Percentiles rank a stretch among this genome's conserved stretches.
Conservation (phyloP, 2,797 vertebrate species). For the Poecilia velifera region DNA sequence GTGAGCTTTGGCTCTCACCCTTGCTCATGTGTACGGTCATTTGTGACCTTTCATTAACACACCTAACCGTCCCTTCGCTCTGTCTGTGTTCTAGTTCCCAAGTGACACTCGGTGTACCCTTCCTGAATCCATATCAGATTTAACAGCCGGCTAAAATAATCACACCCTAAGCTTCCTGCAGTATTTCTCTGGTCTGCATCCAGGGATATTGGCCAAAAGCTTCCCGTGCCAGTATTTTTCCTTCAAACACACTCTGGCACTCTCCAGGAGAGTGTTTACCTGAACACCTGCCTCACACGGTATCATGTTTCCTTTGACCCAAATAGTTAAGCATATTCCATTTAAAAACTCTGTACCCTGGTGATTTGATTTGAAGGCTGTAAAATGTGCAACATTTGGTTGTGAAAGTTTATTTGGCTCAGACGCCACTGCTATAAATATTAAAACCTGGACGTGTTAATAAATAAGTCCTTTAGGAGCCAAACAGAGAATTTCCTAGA, state of each 20-base stretch:
- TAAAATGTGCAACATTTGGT: neutral
- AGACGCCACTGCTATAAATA: neutral
- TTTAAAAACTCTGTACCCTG: conserved; percentile 14
- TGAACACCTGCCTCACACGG: conserved; percentile 59
- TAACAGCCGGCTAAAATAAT: conserved; percentile 75
- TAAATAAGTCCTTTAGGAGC: neutral
- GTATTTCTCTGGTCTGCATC: conserved; percentile 44
- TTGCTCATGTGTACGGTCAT: conserved; percentile 43
- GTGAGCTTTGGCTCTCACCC: conserved; percentile 59
- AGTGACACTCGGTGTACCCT: conserved; percentile 48
- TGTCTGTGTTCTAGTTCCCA: conserved; percentile 30
- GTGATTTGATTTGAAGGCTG: conserved; percentile 8
- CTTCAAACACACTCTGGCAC: conserved; percentile 54
- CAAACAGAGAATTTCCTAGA: neutral
- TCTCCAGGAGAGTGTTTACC: conserved; percentile 59
- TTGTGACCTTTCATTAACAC: conserved; percentile 67
- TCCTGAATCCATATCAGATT: conserved; percentile 72
- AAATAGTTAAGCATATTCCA: conserved; percentile 38
- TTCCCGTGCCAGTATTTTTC: conserved; percentile 57
- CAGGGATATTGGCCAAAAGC: conserved; percentile 54
- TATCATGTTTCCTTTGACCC: conserved; percentile 50
- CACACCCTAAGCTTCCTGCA: conserved; percentile 45
- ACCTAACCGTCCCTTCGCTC: conserved; percentile 27
- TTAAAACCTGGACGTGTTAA: neutral
- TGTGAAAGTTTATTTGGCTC: neutral